A percentile compares a stretch with the other conserved stretches of the same genome.
These are phyloP conservation scores for Eulithis testata DNA, from an alignment of 2,888 invertebrate genomes.

Conservation along the genomic window DNA sequence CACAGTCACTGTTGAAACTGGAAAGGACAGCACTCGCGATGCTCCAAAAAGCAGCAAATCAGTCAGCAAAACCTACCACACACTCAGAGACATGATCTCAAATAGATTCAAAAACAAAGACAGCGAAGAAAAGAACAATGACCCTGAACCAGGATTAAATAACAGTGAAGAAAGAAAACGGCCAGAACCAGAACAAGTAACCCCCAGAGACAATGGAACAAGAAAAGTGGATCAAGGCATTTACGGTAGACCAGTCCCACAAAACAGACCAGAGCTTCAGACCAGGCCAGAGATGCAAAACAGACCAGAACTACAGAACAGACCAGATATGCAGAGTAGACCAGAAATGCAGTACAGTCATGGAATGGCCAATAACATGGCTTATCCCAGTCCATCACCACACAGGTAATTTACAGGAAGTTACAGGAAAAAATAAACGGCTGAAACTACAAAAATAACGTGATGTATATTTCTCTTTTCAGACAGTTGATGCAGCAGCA, in stretches of 20 bases:
- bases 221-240: constrained; percentile 85
- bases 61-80: constrained; percentile 92
- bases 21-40: constrained; percentile 84
- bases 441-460: neutral
- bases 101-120: constrained; percentile 89
- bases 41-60: constrained; percentile 86
- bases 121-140: constrained; percentile 81
- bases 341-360: constrained; percentile 71
- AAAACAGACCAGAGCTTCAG: constrained; percentile 73
- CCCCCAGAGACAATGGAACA: constrained; percentile 71
- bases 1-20: constrained; percentile 85
- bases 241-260: constrained; percentile 85
- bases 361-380: constrained; percentile 73
- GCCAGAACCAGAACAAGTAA: constrained; percentile 72
- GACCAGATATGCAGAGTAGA: constrained; percentile 64
- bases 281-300: constrained; percentile 45
- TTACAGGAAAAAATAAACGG: too few relatives aligned
- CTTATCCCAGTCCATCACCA: constrained; percentile 75
- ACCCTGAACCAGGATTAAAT: constrained; percentile 83
- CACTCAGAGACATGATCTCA: constrained; percentile 93
- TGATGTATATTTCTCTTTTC: constrained; percentile 31
- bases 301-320: constrained; percentile 82
- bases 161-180: constrained; percentile 86
- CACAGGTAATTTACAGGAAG: constrained; percentile 62
- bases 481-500: constrained; percentile 80